Evolutionary conservation across 2,888 invertebrate genomes (phyloP).

Genomic region (Napeogenes sylphis): DNA sequence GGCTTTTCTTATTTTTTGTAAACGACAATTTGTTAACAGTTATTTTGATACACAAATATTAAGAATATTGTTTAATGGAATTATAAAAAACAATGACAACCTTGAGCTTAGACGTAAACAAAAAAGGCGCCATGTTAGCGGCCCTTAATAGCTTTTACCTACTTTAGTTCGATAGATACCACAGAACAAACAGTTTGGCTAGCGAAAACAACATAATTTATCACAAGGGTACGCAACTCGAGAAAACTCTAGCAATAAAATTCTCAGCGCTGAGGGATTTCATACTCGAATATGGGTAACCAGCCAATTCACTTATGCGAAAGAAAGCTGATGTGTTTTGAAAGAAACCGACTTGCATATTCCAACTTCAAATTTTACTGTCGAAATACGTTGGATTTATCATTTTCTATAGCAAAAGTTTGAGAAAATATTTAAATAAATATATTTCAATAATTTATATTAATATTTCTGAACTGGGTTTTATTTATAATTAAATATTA

Average conservation of each 20-base stretch:
- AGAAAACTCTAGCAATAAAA: constrained; percentile 66
- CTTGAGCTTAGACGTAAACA: constrained; percentile 47
- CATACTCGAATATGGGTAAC: constrained; percentile 65
- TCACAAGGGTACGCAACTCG: constrained; percentile 63
- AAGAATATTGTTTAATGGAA: neutral
- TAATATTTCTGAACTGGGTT: no score
- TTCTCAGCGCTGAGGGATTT: constrained; percentile 59
- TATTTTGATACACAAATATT: no score
- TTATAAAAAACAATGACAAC: constrained; percentile 12
- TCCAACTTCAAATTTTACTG: constrained; percentile 27
- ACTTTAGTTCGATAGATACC: constrained; percentile 35
- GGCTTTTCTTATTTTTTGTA: constrained; percentile 39
- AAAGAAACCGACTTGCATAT: constrained; percentile 37
- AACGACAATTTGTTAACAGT: no score
- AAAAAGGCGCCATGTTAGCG: constrained; percentile 43
- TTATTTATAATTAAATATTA: no score
- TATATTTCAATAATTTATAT: no score
- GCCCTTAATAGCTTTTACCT: constrained; percentile 18
- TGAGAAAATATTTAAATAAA: no score
- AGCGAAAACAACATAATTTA: constrained; percentile 76
- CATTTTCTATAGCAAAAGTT: no score
- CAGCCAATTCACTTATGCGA: constrained; percentile 63
- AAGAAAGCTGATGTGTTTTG: constrained; percentile 41
- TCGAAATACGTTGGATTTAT: constrained; percentile 26
- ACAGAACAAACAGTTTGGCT: constrained; percentile 62